phyloP scores from a whole-genome alignment of 2,888 invertebrate genomes.

The Folsomia manolachei region DNA sequence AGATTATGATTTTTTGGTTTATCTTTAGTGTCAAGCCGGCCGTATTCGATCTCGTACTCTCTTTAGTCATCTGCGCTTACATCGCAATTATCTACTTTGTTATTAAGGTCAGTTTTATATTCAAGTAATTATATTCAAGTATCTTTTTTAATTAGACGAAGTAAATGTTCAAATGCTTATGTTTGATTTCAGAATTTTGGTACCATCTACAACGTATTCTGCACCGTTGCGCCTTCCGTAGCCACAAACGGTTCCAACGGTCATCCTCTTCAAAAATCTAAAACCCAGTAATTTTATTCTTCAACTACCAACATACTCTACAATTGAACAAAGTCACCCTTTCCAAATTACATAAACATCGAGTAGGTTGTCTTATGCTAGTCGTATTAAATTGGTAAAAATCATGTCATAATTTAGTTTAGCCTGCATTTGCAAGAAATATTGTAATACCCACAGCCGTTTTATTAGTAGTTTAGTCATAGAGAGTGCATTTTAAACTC shows the following conservation, averaged over 20 bases:
- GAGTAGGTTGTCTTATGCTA: neutral
- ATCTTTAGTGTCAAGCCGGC: constrained; percentile 88
- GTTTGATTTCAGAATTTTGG: constrained; percentile 22
- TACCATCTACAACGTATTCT: constrained; percentile 13
- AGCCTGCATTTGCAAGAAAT: neutral
- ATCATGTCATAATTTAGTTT: neutral
- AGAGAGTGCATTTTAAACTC: neutral
- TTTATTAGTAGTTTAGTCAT: neutral
- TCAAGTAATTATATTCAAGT: neutral
- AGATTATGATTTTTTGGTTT: constrained; percentile 51
- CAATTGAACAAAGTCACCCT: neutral
- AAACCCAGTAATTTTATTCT: constrained; percentile 7
- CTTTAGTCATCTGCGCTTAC: constrained; percentile 78
- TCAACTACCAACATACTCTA: too few relatives aligned
- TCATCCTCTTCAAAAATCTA: constrained; percentile 3
- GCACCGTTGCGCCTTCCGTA: neutral
- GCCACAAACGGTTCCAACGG: constrained; percentile 15
- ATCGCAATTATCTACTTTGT: constrained; percentile 78
- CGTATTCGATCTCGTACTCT: constrained; percentile 92
- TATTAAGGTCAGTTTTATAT: constrained; percentile 58
- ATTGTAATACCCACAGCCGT: neutral
- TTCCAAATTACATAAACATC: neutral
- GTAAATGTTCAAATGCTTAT: neutral
- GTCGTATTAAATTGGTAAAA: neutral
- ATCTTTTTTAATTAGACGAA: too few relatives aligned